phyloP scores from a whole-genome alignment of 2,113 vertebrate species.

The Petrocephalus microphthalmus region DNA sequence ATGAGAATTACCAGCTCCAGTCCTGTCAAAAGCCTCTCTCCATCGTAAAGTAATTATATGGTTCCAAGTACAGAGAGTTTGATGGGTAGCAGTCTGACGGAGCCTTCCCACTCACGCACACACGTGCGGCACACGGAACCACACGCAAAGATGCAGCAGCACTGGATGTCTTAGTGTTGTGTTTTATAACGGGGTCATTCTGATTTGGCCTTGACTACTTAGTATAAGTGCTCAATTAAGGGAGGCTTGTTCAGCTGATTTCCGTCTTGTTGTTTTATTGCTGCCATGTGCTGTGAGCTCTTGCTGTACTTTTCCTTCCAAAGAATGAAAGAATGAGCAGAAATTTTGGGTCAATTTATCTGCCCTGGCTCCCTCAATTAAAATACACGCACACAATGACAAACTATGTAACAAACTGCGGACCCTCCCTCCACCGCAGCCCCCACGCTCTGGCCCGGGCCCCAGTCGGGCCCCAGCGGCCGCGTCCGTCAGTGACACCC shows the following conservation, averaged over 20 bases:
- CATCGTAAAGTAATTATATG: conserved; percentile 43
- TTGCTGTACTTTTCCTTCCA: conserved; percentile 35
- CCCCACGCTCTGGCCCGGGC: not conserved
- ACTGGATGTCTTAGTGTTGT: conserved; percentile 38
- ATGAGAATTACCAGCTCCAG: conserved; percentile 12
- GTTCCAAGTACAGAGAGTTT: conserved; percentile 31
- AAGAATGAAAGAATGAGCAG: conserved; percentile 24
- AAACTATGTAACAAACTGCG: not conserved
- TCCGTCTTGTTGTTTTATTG: conserved; percentile 57
- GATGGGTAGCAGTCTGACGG: conserved; percentile 24
- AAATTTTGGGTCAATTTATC: conserved; percentile 10
- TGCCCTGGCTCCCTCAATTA: not conserved
- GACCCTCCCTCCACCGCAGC: not conserved
- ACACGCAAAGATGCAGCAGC: conserved; percentile 21
- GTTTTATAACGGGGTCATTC: conserved; percentile 54
- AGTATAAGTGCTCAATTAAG: conserved; percentile 64
- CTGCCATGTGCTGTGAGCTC: conserved; percentile 55
- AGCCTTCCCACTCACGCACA: conserved; percentile 13
- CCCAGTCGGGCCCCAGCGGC: not conserved
- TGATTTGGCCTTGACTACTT: conserved; percentile 57
- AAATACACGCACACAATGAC: not conserved
- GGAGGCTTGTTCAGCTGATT: conserved; percentile 60
- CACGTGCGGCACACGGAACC: conserved; percentile 28
- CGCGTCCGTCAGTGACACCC: not conserved
- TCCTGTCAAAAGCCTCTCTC: conserved; percentile 36